phyloP scores from a whole-genome alignment of 37 sponge, comb jelly and placozoan species.

The Tethya wilhelma region DNA sequence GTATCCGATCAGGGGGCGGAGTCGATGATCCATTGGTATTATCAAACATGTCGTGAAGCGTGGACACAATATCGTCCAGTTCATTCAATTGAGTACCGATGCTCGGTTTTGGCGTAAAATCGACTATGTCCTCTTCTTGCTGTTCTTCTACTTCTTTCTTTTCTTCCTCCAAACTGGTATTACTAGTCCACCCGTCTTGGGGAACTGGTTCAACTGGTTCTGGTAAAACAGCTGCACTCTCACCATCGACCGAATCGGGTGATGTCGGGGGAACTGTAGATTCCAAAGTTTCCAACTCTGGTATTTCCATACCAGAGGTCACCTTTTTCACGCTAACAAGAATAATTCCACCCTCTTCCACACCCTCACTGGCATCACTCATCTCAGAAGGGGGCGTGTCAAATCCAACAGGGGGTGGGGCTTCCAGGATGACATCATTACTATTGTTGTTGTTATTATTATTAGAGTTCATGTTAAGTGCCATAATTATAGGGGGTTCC shows the following conservation, averaged over 20 bases:
- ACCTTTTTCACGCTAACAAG: background rate
- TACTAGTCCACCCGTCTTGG: background rate
- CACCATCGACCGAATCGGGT: too few species aligned
- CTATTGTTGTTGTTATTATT: slow-evolving; percentile 10
- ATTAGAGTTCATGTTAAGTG: slow-evolving; percentile 5
- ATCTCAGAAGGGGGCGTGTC: too few species aligned
- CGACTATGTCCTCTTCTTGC: background rate
- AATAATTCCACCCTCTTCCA: too few species aligned
- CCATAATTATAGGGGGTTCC: background rate
- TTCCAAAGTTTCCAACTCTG: background rate
- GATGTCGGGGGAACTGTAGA: too few species aligned
- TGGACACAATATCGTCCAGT: slow-evolving; percentile 29
- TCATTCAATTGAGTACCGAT: slow-evolving; percentile 19
- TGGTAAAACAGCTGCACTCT: background rate
- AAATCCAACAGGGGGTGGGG: too few species aligned
- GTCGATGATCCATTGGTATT: background rate
- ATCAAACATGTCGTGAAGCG: slow-evolving; percentile 3
- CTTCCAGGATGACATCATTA: background rate
- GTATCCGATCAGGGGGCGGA: slow-evolving; percentile 1
- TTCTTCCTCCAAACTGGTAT: background rate
- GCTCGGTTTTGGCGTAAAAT: background rate
- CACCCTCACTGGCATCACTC: too few species aligned
- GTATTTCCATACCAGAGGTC: background rate
- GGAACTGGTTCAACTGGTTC: background rate
- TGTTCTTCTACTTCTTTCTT: background rate